phyloP scores from a whole-genome alignment of 2,888 invertebrate species.

The Scelioninae gen. 1 region DNA sequence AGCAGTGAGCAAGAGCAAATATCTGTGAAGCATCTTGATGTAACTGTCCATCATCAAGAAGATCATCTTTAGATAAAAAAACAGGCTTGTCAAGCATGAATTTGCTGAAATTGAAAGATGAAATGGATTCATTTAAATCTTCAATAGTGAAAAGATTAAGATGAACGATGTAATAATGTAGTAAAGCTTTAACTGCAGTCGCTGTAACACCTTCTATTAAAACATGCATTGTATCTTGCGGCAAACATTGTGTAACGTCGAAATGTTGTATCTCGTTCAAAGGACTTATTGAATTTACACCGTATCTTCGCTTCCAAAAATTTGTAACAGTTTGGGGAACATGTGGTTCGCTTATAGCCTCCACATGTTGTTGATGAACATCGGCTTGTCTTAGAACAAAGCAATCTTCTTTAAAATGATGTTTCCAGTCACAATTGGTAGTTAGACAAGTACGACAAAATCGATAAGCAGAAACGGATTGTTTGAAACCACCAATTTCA shows the following conservation, averaged over 20 bases:
- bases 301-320: slow-evolving; percentile 34
- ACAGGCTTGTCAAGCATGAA: slow-evolving; percentile 70
- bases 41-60: too few relatives aligned
- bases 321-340: not conserved
- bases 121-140: slow-evolving; percentile 62
- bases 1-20: too few relatives aligned
- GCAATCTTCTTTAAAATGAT: not conserved
- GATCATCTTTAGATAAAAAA: not conserved
- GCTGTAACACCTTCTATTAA: slow-evolving; percentile 21
- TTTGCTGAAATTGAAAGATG: slow-evolving; percentile 64
- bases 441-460: not conserved
- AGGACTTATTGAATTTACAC: slow-evolving; percentile 16
- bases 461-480: not conserved
- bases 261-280: not conserved
- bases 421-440: not conserved
- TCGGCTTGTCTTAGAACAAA: not conserved
- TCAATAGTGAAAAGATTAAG: slow-evolving; percentile 49
- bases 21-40: too few relatives aligned
- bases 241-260: slow-evolving; percentile 18
- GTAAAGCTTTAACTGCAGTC: not conserved
- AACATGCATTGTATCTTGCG: slow-evolving; percentile 34
- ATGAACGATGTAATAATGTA: not conserved
- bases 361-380: not conserved
- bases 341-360: slow-evolving; percentile 10
- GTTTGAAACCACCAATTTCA: not conserved